Conservation (phyloP, 1,140 invertebrate genomes). For the Drosophila truncata region DNA sequence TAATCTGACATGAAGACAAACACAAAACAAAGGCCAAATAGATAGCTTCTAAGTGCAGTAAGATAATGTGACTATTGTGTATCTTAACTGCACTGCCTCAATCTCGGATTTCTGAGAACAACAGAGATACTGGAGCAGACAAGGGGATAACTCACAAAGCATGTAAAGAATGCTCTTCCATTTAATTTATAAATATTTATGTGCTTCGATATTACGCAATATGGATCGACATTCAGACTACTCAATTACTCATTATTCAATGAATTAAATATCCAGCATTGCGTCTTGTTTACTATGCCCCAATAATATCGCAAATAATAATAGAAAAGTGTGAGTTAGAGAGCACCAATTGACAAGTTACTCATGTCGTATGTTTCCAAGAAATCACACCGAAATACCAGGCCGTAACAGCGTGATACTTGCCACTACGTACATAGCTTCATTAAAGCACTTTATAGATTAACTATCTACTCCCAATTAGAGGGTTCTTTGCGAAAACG, state of each 20-base stretch:
- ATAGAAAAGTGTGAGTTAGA: neutral
- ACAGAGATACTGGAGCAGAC: constrained; percentile 1
- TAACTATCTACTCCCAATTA: constrained; percentile 38
- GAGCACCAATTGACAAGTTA: constrained; percentile 13
- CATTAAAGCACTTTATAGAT: constrained; percentile 29
- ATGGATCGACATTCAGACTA: neutral
- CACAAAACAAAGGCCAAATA: constrained; percentile 8
- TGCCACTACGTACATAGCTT: neutral
- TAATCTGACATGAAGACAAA: constrained; percentile 1
- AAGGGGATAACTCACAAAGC: neutral
- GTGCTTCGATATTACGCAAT: neutral
- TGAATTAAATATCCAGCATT: neutral
- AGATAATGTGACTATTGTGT: neutral
- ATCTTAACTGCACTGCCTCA: constrained; percentile 17
- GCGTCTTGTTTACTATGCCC: neutral
- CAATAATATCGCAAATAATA: neutral
- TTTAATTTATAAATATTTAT: constrained; percentile 14
- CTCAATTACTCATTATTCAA: neutral
- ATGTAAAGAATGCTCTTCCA: neutral
- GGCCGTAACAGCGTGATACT: constrained; percentile 32
- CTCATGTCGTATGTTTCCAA: constrained; percentile 15
- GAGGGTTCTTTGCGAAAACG: neutral
- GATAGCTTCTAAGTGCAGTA: neutral
- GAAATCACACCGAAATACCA: constrained; percentile 20
- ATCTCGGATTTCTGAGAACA: neutral